phyloP scores from a whole-genome alignment of 2,888 invertebrate genomes.

The Drosophila anomalata region DNA sequence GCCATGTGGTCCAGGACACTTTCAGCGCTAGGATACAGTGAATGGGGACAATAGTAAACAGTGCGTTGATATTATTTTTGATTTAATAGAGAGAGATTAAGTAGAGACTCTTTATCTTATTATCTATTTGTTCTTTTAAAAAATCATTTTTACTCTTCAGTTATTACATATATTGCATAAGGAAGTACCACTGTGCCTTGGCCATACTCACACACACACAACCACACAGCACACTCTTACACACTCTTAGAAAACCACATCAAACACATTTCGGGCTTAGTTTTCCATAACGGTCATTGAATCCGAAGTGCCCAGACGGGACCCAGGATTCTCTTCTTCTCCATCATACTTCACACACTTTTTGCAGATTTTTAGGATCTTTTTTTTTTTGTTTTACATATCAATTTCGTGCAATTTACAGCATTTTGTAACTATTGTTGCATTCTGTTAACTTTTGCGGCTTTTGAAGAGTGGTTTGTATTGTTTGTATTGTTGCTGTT shows the following conservation, averaged over 20 bases:
- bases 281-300: slow-evolving; percentile 58
- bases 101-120: no score
- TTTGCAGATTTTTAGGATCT: slow-evolving; percentile 8
- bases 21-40: slow-evolving; percentile 11
- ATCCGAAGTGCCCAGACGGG: slow-evolving; percentile 36
- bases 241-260: slow-evolving; percentile 40
- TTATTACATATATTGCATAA: background rate
- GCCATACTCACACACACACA: slow-evolving; percentile 13
- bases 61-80: no score
- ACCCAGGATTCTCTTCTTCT: slow-evolving; percentile 16
- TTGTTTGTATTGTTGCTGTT: slow-evolving; percentile 24
- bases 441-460: slow-evolving; percentile 41
- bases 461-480: slow-evolving; percentile 12
- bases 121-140: no score
- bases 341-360: background rate
- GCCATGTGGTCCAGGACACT: slow-evolving; percentile 15
- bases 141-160: no score
- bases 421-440: slow-evolving; percentile 33
- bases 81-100: no score
- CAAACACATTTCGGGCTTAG: slow-evolving; percentile 53
- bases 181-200: background rate
- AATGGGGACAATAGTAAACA: background rate
- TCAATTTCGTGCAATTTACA: slow-evolving; percentile 41
- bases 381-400: slow-evolving; percentile 14
- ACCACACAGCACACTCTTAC: background rate